phyloP scores from a whole-genome alignment of 2,888 invertebrate species.

The Hydriomena furcata region DNA sequence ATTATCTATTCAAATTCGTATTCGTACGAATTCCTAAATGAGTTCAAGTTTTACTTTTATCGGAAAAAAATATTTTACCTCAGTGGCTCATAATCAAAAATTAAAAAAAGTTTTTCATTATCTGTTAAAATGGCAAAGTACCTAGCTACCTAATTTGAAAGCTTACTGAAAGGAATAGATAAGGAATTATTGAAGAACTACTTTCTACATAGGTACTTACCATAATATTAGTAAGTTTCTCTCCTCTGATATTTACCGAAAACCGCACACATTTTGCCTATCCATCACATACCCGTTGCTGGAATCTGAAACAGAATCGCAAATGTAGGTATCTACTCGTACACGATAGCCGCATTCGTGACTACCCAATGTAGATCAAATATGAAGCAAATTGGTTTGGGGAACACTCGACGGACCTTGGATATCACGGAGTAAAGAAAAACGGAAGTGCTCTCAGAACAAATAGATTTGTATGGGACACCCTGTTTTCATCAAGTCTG shows the following conservation, averaged over 20 bases:
- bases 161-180: too few species aligned
- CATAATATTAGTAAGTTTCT: background rate
- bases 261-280: slow-evolving; percentile 40
- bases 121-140: too few species aligned
- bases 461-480: too few species aligned
- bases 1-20: too few species aligned
- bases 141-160: too few species aligned
- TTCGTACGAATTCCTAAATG: too few species aligned
- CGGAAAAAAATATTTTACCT: too few species aligned
- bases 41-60: too few species aligned
- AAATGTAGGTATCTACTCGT: slow-evolving; percentile 52
- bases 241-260: slow-evolving; percentile 37
- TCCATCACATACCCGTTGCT: slow-evolving; percentile 38
- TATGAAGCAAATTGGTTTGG: slow-evolving; percentile 56
- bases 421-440: slow-evolving; percentile 6
- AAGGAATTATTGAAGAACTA: background rate
- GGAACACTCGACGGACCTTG: slow-evolving; percentile 39
- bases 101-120: too few species aligned
- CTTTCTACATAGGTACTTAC: background rate
- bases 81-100: too few species aligned
- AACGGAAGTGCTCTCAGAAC: slow-evolving; percentile 5
- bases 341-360: slow-evolving; percentile 49
- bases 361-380: slow-evolving; percentile 60
- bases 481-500: background rate
- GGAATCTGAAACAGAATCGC: slow-evolving; percentile 57